Conservation (phyloP, 2,888 invertebrate species). For the Xiphydria camelus region DNA sequence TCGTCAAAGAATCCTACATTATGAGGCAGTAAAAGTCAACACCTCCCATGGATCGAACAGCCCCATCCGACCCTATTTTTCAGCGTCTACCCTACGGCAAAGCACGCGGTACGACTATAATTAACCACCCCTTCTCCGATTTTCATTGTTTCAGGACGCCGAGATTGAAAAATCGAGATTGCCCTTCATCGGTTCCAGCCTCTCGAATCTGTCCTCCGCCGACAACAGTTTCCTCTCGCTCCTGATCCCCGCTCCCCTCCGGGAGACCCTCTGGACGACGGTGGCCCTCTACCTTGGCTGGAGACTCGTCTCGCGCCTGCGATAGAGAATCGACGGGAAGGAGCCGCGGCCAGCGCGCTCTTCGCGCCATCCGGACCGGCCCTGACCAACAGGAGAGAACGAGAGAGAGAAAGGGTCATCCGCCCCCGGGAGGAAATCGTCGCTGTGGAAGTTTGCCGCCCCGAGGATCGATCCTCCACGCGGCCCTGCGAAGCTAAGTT, state of each 20-base stretch:
- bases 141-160: constrained; percentile 50
- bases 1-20: no score
- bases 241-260: constrained; percentile 52
- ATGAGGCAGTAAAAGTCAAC: no score
- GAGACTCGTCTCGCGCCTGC: constrained; percentile 54
- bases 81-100: no score
- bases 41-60: no score
- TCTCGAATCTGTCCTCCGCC: constrained; percentile 42
- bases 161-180: constrained; percentile 51
- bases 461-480: no score
- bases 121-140: no score
- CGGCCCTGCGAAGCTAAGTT: no score
- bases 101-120: no score
- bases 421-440: no score
- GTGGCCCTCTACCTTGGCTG: constrained; percentile 54
- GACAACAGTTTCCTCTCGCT: constrained; percentile 50
- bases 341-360: neutral
- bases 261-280: constrained; percentile 56
- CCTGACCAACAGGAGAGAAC: neutral
- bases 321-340: constrained; percentile 41
- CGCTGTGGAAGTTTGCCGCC: no score
- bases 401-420: constrained; percentile 18
- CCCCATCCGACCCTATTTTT: no score
- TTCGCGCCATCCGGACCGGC: neutral
- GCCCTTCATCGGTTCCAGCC: constrained; percentile 43